phyloP scores from a whole-genome alignment of 2,113 vertebrate genomes.

The Felis catus region DNA sequence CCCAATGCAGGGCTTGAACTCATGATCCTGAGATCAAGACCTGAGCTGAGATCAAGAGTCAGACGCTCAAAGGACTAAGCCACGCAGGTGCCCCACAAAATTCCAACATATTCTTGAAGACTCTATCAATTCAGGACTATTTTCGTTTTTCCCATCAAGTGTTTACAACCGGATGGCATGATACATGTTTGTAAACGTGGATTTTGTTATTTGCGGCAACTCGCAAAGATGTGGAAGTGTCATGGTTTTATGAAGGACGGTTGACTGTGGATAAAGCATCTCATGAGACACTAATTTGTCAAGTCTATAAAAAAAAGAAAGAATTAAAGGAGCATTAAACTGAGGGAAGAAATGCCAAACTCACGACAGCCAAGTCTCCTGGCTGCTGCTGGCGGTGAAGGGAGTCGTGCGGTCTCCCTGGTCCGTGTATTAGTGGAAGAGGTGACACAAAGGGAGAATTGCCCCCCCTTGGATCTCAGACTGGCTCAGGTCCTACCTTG shows the following conservation, averaged over 20 bases:
- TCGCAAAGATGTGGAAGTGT: not conserved
- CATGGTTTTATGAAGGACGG: not conserved
- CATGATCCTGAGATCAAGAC: too few species aligned
- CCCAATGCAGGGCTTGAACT: too few species aligned
- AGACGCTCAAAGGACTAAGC: too few species aligned
- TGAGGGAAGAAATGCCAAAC: not conserved
- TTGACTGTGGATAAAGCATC: not conserved
- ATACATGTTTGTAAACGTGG: not conserved
- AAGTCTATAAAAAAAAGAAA: not conserved
- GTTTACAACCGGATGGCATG: not conserved
- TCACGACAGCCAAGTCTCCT: not conserved
- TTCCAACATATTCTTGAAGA: not conserved
- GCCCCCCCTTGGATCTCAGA: too few species aligned
- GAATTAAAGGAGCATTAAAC: not conserved
- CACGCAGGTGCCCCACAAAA: too few species aligned
- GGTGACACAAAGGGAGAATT: too few species aligned
- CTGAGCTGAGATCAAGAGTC: too few species aligned
- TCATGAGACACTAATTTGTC: not conserved
- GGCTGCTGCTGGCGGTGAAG: fast-evolving
- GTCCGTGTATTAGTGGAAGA: not conserved
- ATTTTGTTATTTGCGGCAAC: not conserved
- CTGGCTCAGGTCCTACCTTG: not conserved
- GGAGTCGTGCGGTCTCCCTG: fast-evolving
- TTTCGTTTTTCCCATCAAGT: not conserved
- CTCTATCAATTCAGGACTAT: not conserved